phyloP scores from a whole-genome alignment of 2,888 invertebrate genomes.

The Dryadula phaetusa region DNA sequence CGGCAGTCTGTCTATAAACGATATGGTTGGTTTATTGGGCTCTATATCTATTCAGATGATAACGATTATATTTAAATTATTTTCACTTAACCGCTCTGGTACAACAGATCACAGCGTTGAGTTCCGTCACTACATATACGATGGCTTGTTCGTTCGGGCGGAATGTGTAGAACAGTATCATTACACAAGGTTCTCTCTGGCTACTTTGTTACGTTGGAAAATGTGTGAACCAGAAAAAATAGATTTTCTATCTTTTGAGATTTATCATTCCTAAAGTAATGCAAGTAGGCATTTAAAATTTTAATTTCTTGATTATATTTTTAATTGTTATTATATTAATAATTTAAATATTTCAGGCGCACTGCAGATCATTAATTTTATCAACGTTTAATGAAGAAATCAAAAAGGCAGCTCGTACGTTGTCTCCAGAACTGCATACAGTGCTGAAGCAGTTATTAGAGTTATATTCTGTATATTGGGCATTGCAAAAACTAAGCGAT shows the following conservation, averaged over 20 bases:
- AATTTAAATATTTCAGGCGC: constrained; percentile 82
- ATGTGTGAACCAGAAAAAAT: background rate
- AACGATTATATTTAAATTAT: no score
- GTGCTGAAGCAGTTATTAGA: constrained; percentile 89
- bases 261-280: constrained; percentile 17
- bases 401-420: constrained; percentile 59
- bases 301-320: background rate
- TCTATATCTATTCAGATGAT: no score
- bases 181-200: background rate
- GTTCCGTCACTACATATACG: no score
- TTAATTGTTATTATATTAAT: constrained; percentile 9
- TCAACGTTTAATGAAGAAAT: constrained; percentile 87
- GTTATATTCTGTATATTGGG: constrained; percentile 90
- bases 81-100: no score
- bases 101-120: background rate
- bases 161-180: no score
- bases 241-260: no score
- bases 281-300: background rate
- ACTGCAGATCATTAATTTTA: constrained; percentile 92
- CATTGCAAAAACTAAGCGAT: constrained; percentile 89
- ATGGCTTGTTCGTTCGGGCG: no score
- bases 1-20: no score
- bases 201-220: background rate
- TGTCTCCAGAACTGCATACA: constrained; percentile 84
- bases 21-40: no score